Evolutionary conservation across 2,888 invertebrate genomes (phyloP).

Genomic region (Polietes domitor): DNA sequence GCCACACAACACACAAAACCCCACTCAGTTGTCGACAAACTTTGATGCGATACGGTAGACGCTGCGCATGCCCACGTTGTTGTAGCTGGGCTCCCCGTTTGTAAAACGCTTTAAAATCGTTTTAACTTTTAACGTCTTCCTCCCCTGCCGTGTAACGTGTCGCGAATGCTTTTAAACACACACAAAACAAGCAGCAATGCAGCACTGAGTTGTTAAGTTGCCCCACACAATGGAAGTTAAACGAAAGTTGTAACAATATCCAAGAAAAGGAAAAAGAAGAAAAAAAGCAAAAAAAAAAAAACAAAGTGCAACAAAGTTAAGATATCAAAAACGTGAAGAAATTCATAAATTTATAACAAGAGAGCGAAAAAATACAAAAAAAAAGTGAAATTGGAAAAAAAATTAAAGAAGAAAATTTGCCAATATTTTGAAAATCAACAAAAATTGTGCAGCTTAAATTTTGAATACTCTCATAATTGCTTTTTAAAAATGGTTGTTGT

Average conservation of each 20-base stretch:
- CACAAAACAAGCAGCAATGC: slow-evolving; percentile 2
- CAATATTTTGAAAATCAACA: not conserved
- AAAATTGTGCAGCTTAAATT: not conserved
- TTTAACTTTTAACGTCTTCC: not conserved
- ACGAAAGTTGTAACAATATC: slow-evolving; percentile 48
- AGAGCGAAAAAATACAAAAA: slow-evolving; percentile 53
- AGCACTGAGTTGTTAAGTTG: not conserved
- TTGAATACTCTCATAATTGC: no score
- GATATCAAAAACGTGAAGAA: slow-evolving; percentile 35
- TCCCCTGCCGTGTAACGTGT: no score
- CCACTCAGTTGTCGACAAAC: slow-evolving; percentile 60
- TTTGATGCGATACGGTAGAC: slow-evolving; percentile 54
- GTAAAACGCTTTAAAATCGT: not conserved
- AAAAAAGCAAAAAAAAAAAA: no score
- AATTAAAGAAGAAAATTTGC: slow-evolving; percentile 2
- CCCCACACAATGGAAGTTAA: slow-evolving; percentile 39
- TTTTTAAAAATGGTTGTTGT: slow-evolving; percentile 79
- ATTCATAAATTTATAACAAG: no score
- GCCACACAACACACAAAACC: slow-evolving; percentile 1
- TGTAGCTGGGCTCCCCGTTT: not conserved
- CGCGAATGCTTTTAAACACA: no score
- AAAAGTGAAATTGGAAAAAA: slow-evolving; percentile 12
- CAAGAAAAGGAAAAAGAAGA: slow-evolving; percentile 17
- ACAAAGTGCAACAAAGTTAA: slow-evolving; percentile 50
- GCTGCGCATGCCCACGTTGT: slow-evolving; percentile 46